Conservation (phyloP, 92 coral and sea anemone genomes). For the Paragorgia papillata region DNA sequence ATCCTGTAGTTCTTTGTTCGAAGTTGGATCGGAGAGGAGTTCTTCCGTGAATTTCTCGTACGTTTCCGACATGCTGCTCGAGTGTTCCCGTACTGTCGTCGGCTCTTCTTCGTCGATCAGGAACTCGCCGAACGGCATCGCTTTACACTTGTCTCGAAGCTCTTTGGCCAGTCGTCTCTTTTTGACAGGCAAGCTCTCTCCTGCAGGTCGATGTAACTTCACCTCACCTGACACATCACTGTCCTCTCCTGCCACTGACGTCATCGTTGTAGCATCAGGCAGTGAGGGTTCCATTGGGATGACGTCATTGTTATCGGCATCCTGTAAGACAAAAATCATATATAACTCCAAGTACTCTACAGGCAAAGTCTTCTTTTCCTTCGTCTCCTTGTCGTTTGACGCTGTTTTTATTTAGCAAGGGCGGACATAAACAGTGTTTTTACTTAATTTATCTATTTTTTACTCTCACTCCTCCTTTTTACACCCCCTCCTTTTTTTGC, state of each 20-base stretch:
- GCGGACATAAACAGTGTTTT: too few relatives aligned
- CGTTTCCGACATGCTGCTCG: slow-evolving; percentile 16
- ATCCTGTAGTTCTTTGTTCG: neutral
- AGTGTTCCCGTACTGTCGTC: slow-evolving; percentile 4
- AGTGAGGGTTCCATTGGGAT: too few relatives aligned
- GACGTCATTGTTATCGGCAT: too few relatives aligned
- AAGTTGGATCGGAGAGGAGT: neutral
- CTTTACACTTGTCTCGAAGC: slow-evolving; percentile 12
- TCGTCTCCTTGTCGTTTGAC: too few relatives aligned
- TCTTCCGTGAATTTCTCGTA: slow-evolving; percentile 12
- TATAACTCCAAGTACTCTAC: too few relatives aligned
- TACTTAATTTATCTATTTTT: too few relatives aligned
- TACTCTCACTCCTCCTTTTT: too few relatives aligned
- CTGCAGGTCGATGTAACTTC: neutral
- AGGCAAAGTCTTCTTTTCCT: too few relatives aligned
- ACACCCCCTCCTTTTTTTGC: too few relatives aligned
- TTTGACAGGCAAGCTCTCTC: slow-evolving; percentile 1
- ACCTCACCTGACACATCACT: slow-evolving; percentile 8
- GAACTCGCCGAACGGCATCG: slow-evolving; percentile 26
- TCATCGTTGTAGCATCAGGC: slow-evolving; percentile 3
- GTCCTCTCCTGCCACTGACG: slow-evolving; percentile 18
- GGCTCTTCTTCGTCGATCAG: neutral
- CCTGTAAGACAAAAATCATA: too few relatives aligned
- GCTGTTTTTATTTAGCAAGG: too few relatives aligned
- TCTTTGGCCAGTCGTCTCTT: slow-evolving; percentile 21